Conservation (phyloP, 2,888 invertebrate species). For the Pristionchus entomophagus region DNA sequence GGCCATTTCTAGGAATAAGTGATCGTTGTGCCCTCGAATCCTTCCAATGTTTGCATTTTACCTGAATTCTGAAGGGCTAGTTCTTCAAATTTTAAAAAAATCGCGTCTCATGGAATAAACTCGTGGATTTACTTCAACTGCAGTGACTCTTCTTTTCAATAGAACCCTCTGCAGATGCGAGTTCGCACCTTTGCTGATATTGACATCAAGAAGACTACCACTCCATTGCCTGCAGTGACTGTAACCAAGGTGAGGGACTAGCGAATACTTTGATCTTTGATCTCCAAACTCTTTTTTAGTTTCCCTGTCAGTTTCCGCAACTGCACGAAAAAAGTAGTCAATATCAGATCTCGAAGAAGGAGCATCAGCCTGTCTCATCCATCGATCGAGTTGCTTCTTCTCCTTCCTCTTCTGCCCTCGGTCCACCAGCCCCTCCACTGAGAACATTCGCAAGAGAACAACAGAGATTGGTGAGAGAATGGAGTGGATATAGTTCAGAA, state of each 20-base stretch:
- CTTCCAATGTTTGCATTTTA: too few relatives aligned
- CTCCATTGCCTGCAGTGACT: neutral
- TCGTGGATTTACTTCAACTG: too few relatives aligned
- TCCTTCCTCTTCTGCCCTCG: slow-evolving; percentile 7
- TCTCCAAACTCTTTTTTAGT: too few relatives aligned
- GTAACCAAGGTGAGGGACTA: neutral
- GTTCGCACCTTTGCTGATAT: slow-evolving; percentile 30
- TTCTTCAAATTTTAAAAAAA: too few relatives aligned
- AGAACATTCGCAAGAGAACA: neutral
- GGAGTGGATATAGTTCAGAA: neutral
- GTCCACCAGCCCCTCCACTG: neutral
- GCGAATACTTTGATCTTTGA: too few relatives aligned
- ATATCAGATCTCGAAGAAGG: slow-evolving; percentile 24
- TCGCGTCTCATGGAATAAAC: too few relatives aligned
- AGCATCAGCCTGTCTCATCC: neutral
- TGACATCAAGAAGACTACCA: slow-evolving; percentile 7
- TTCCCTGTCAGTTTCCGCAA: too few relatives aligned
- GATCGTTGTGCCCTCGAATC: too few relatives aligned
- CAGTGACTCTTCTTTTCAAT: too few relatives aligned
- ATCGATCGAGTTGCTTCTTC: slow-evolving; percentile 12
- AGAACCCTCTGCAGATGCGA: neutral
- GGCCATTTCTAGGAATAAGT: too few relatives aligned
- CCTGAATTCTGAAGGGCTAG: too few relatives aligned
- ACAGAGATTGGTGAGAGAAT: neutral
- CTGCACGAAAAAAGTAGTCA: too few relatives aligned